These are phyloP conservation scores for Dynastes tityus DNA, from an alignment of 2,888 invertebrate species.

Conservation along the genomic window DNA sequence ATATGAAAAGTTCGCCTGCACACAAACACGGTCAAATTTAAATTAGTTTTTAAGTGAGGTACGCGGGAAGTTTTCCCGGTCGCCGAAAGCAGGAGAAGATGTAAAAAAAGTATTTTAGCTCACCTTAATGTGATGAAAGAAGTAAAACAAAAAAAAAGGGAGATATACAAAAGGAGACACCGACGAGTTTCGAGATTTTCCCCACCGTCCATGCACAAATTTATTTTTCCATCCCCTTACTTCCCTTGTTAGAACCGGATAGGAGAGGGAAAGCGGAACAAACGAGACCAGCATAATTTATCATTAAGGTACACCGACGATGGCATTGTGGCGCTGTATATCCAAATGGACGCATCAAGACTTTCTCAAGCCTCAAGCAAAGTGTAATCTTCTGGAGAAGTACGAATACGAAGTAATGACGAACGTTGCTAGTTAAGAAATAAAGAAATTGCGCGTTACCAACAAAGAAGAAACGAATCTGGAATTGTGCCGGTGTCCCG, in stretches of 20 bases:
- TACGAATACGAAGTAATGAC: slow-evolving; percentile 20
- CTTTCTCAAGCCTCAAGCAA: not conserved
- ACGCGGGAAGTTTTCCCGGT: slow-evolving; percentile 10
- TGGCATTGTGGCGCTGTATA: not conserved
- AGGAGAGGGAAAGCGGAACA: not conserved
- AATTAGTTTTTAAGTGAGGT: slow-evolving; percentile 37
- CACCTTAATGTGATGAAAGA: slow-evolving; percentile 15
- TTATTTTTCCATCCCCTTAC: slow-evolving; percentile 11
- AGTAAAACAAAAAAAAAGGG: not conserved
- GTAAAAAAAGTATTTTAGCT: no score
- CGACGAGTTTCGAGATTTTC: slow-evolving; percentile 2
- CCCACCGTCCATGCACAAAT: not conserved
- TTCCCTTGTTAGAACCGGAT: not conserved
- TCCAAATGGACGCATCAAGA: slow-evolving; percentile 18
- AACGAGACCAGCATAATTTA: slow-evolving; percentile 13
- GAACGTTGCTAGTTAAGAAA: not conserved
- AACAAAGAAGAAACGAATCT: no score
- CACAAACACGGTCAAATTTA: slow-evolving; percentile 30
- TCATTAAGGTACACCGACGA: slow-evolving; percentile 8
- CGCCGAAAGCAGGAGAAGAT: not conserved
- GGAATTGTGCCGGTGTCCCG: no score
- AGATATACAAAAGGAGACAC: not conserved
- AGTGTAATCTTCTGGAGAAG: slow-evolving; percentile 7
- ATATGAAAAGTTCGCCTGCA: slow-evolving; percentile 33
- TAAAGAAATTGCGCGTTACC: no score